Conservation (phyloP, 2,113 vertebrate species). For the Eupsittula cactorum region DNA sequence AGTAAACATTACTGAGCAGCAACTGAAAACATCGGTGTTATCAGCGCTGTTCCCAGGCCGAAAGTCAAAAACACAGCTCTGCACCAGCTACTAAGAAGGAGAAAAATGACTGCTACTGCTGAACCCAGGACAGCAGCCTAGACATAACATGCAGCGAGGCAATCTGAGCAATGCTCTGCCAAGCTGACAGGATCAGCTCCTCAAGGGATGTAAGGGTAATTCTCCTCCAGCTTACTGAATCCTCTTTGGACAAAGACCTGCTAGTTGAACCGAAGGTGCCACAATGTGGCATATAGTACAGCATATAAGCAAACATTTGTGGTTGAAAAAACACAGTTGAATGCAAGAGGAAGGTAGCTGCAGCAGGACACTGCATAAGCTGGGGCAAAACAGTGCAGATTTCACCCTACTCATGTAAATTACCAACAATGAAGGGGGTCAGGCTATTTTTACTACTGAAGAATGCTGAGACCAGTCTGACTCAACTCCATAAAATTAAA, state of each 20-base stretch:
- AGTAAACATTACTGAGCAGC: no score
- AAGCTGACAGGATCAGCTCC: conserved; percentile 43
- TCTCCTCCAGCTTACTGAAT: conserved; percentile 31
- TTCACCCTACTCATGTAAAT: not conserved
- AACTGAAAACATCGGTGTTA: no score
- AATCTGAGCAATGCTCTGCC: not conserved
- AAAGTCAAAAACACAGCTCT: no score
- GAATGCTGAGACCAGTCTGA: not conserved
- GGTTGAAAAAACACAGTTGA: conserved; percentile 29
- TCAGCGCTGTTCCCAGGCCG: no score
- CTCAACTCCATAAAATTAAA: not conserved
- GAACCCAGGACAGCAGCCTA: not conserved
- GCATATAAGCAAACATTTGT: not conserved
- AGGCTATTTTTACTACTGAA: not conserved
- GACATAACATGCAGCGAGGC: not conserved
- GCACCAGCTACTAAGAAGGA: no score
- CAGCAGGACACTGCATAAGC: not conserved
- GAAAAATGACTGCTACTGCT: no score
- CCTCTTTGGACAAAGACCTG: conserved; percentile 49
- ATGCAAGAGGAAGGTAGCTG: not conserved
- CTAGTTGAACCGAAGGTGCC: conserved; percentile 44
- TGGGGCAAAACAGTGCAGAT: not conserved
- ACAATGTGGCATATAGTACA: conserved; percentile 8
- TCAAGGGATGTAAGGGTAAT: conserved; percentile 26
- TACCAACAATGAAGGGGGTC: not conserved